Conservation (phyloP, 2,113 vertebrate species). For the Amphiprion percula region DNA sequence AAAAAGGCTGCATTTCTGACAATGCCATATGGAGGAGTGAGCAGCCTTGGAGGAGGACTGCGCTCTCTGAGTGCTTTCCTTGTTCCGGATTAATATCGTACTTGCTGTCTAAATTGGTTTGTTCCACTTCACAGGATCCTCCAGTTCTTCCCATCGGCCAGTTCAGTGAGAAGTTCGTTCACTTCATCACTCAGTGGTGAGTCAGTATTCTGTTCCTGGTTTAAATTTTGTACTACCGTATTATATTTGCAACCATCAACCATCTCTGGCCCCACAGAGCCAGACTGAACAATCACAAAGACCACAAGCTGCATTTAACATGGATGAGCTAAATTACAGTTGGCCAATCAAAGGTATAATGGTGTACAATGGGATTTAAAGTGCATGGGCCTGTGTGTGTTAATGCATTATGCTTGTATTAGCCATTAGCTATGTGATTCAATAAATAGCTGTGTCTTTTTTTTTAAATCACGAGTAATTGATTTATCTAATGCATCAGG, state of each 20-base stretch:
- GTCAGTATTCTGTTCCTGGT: slow-evolving; percentile 55
- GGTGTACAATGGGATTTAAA: slow-evolving; percentile 36
- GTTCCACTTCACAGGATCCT: slow-evolving; percentile 88
- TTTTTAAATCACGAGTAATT: slow-evolving; percentile 32
- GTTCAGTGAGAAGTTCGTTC: slow-evolving; percentile 97
- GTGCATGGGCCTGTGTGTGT: slow-evolving; percentile 42
- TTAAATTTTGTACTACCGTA: not conserved
- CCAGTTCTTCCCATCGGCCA: slow-evolving; percentile 94
- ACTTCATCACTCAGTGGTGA: slow-evolving; percentile 99
- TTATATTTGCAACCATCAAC: slow-evolving; percentile 7
- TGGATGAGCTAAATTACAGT: slow-evolving; percentile 32
- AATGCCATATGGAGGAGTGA: too few relatives aligned
- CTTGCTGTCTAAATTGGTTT: not conserved
- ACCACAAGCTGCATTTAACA: slow-evolving; percentile 39
- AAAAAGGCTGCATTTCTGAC: too few relatives aligned
- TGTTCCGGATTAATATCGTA: not conserved
- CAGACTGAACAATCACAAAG: slow-evolving; percentile 23
- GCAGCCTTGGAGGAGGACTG: too few relatives aligned
- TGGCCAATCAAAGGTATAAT: slow-evolving; percentile 29
- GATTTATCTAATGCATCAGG: slow-evolving; percentile 55
- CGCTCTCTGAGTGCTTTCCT: too few relatives aligned
- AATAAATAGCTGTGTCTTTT: slow-evolving; percentile 53
- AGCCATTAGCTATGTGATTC: slow-evolving; percentile 16
- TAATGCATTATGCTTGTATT: slow-evolving; percentile 49
- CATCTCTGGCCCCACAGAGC: slow-evolving; percentile 21